These are phyloP conservation scores for Grapholita molesta DNA, from an alignment of 1,140 invertebrate species.

Conservation along the genomic window DNA sequence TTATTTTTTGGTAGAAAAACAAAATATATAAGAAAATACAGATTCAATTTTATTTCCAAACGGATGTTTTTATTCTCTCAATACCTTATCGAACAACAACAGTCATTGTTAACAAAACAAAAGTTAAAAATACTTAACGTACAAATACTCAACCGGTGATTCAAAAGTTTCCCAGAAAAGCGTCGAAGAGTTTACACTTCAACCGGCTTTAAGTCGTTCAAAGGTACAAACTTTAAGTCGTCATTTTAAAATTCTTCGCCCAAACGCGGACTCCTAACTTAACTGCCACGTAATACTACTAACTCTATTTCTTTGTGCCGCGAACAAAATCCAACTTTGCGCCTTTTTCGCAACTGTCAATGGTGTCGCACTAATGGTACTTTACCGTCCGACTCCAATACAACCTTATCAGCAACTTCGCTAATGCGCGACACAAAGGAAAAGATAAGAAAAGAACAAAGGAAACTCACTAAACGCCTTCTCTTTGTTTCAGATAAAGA, in stretches of 20 bases:
- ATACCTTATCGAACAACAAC: not conserved
- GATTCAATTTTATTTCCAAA: not conserved
- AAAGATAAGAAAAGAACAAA: slow-evolving; percentile 37
- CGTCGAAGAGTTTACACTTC: not conserved
- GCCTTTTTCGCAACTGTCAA: slow-evolving; percentile 20
- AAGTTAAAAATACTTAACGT: not conserved
- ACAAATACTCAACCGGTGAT: not conserved
- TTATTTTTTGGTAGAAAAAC: too few relatives aligned
- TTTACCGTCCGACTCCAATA: slow-evolving; percentile 28
- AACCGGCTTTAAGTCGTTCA: not conserved
- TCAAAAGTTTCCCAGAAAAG: not conserved
- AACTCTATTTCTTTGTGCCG: slow-evolving; percentile 2
- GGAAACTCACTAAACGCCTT: slow-evolving; percentile 31
- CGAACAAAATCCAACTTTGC: not conserved
- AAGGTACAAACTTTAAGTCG: not conserved
- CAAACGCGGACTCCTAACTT: not conserved
- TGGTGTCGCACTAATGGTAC: slow-evolving; percentile 26
- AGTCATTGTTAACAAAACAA: not conserved
- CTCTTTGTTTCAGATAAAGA: slow-evolving; percentile 66
- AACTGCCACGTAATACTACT: not conserved
- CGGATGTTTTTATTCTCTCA: not conserved
- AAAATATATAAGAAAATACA: too few relatives aligned
- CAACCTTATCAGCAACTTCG: slow-evolving; percentile 33
- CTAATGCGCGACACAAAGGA: slow-evolving; percentile 31
- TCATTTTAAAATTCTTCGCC: not conserved